Evolutionary conservation across 2,888 invertebrate genomes (phyloP), one percentile per base, ranked within the genome.

Genomic region (Antheraea assamensis): DNA sequence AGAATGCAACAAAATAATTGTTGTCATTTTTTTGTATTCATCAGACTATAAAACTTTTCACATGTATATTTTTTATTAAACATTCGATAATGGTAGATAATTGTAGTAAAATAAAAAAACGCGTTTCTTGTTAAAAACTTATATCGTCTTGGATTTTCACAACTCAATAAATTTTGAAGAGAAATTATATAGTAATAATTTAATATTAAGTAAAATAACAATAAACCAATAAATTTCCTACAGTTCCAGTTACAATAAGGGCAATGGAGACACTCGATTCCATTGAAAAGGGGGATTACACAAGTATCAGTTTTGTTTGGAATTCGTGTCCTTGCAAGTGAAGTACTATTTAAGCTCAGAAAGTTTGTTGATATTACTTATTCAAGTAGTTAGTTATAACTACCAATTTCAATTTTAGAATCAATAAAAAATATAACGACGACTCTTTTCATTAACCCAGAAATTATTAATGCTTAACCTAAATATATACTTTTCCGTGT

Each of bases 321-420:
- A 74, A 77, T 78, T 78, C 88, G 88, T 89, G 88, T 85, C 87
- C 85, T 87, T 86, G 83, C 88, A 88, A 84, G 79, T 76, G 74
- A 78, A 79, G 75, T 73, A 74, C 81, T 87, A 81, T 87, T 87
- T 88, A 87, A 83, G 85, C 79, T 82, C 83, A 84, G 80, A 61
- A 71, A 71, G 52, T 71, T 71, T 71, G 64, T 64, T 64, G 64
- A 71, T 64, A 73, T 71, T 71, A 71, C 49, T 71, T 52, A 35
- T 31, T 52, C 24, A n/a, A 71, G 71, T 73, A 66, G 66, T 73
- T 47, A 61, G 31, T 24, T 31, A 31, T 52, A 15, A 55, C 31
- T 68, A 55, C 64, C 47, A 64, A 47, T 21, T 42, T 64, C 24
- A 30, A 49, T 24, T 72, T 66, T 27, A 24, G 52, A 49, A 31